Evolutionary conservation across 1,140 invertebrate species (phyloP).

Genomic region (Sminthurides bifidus): DNA sequence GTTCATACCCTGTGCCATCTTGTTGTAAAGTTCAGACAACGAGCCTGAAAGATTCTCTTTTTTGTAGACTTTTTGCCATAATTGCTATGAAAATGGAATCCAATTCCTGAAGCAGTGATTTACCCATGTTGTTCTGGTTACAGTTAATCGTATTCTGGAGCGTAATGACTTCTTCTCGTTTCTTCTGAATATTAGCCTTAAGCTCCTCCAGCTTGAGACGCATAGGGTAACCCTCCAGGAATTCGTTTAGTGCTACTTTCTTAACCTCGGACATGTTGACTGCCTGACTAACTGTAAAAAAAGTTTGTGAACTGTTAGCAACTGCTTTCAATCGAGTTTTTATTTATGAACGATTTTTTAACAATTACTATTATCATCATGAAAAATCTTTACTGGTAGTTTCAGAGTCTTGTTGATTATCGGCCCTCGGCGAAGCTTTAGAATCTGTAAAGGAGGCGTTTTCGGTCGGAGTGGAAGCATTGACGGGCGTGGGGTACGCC

Average conservation of each 20-base stretch:
- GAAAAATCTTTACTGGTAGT: not conserved
- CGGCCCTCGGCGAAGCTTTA: not conserved
- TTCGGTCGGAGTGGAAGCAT: not conserved
- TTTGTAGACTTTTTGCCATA: not conserved
- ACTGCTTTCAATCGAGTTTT: not conserved
- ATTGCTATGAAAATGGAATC: not conserved
- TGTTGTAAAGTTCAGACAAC: not conserved
- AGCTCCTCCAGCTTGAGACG: slow-evolving; percentile 5
- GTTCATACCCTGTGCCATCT: not conserved
- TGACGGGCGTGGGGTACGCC: not conserved
- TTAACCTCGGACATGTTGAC: not conserved
- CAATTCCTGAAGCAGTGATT: not conserved
- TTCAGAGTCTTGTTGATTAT: not conserved
- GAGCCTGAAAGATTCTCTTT: not conserved
- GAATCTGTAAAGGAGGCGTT: not conserved
- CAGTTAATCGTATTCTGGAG: slow-evolving; percentile 9
- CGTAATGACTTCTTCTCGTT: slow-evolving; percentile 9
- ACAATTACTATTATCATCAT: not conserved
- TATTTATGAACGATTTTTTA: not conserved
- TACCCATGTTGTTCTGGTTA: slow-evolving; percentile 6
- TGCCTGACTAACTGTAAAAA: not conserved
- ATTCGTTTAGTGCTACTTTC: slow-evolving; percentile 8
- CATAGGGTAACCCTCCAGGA: slow-evolving; percentile 11
- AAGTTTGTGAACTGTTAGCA: not conserved
- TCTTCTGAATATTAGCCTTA: not conserved